Base-by-base conservation (phyloP, 1,140 invertebrate genomes). In the Drosophila kanapiae region DNA sequence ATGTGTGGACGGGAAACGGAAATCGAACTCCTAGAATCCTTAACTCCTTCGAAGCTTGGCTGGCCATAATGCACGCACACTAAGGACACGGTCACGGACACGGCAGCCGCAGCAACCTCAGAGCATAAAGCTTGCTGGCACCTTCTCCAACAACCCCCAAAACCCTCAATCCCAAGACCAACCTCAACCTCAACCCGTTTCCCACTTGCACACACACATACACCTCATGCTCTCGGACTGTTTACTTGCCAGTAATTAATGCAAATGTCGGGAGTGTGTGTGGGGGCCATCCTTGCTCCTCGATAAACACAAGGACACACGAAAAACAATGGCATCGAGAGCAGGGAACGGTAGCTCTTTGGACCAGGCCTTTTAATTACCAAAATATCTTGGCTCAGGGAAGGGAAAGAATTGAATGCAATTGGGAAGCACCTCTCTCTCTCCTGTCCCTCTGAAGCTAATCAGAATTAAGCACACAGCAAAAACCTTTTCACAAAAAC, bases 181-280 rank as follows among this genome's bases (percentile, higher is more conserved):
- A 14, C 31, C 56, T 3, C 42, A 51, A 4, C 14, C 16, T 5
- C 45, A 9, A 13, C 11, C 29, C 14, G 4, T 3, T n/a, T 43
- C 9, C 16, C 1, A 10, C 7, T 9, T 10, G 8, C 13, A 4
- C 13, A 38, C 37, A 42, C 18, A 10, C 56, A 29, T 8, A 43
- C 2, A 13, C 49, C 42, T 13, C 45, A 37, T 18, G 31, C 65
- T 43, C 37, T 42, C 14, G 67, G 23, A 38, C 23, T 70, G 67
- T 70, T 70, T 70, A 54, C 63, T 43, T 68, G 47, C 64, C 63
- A 43, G 63, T 70, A 70, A 70, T 68, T 69, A 70, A 54, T 70
- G 67, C 23, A 54, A 70, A 69, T 54, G 63, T 37, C 10, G 27
- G 14, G 13, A 31, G 43, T 27, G 31, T 27, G 27, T 18, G 51